These are phyloP conservation scores for Sycophaga agraensis DNA, from an alignment of 1,140 invertebrate genomes.

Conservation along the genomic window DNA sequence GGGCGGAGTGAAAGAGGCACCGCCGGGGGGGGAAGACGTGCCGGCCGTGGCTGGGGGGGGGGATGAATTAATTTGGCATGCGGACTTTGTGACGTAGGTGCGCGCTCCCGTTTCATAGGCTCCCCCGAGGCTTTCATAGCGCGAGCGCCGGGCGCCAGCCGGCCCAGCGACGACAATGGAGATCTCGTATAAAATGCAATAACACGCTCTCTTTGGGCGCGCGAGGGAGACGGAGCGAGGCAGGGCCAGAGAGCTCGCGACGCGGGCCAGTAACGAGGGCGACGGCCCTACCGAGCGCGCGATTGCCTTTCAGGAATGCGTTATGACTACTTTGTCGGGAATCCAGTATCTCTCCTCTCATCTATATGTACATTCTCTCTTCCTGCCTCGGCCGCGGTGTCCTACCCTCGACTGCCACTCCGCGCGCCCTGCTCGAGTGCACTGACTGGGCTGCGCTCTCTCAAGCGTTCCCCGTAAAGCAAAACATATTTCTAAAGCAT, in stretches of 20 bases:
- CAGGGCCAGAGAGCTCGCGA: not conserved
- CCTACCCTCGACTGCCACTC: no score
- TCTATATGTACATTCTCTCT: conserved; percentile 4
- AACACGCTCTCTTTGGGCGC: conserved; percentile 47
- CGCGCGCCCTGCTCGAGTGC: not conserved
- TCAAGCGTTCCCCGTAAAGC: not conserved
- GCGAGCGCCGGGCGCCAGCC: not conserved
- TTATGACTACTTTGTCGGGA: conserved; percentile 55
- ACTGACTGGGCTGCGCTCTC: not conserved
- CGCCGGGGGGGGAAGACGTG: not conserved
- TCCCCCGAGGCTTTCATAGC: conserved; percentile 6
- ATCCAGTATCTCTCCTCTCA: conserved; percentile 41
- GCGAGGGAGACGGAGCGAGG: not conserved
- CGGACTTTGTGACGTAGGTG: conserved; percentile 10
- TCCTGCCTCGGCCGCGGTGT: not conserved
- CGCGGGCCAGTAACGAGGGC: conserved; percentile 42
- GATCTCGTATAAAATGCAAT: conserved; percentile 49
- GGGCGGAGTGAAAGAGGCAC: conserved; percentile 5
- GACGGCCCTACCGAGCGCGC: conserved; percentile 41
- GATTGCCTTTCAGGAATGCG: conserved; percentile 53
- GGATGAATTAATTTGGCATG: conserved; percentile 23
- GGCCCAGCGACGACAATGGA: conserved; percentile 37
- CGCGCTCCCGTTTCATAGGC: not conserved
- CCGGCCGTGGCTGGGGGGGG: not conserved
- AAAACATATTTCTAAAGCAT: no score